Base-by-base conservation (phyloP, 2,797 vertebrate genomes). In the Myotis planiceps region DNA sequence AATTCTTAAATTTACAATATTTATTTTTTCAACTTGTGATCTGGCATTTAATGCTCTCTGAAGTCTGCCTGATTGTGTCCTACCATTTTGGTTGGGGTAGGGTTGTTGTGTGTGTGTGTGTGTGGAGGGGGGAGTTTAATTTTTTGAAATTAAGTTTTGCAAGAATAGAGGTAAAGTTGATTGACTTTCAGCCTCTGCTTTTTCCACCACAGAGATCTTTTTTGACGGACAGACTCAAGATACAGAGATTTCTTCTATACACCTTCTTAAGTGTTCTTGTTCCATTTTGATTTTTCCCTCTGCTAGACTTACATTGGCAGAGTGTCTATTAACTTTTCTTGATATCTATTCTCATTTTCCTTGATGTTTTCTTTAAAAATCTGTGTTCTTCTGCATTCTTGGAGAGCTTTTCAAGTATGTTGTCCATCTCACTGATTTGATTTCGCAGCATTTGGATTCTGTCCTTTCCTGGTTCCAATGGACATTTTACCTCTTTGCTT, bases 401-500 rank as follows among this genome's bases (percentile, higher is more conserved):
- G 53, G 60, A 68, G 66, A 91, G 80, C 16, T 72, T 49, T 91
- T 65, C 16, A 45, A 72, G 32, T 29, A 34, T 74, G n/a, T 45
- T 16, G 21, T 69, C n/a, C 49, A 3, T 5, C 1, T 45, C 12
- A 21, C 13, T 23, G 45, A 34, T 69, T 27, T 65, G 55, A 53
- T 88, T 88, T 84, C 90, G 80, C 76, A 65, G 55, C 23, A 3
- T 78, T 71, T 80, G 69, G 69, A 53, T 45, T 85, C 53, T 75
- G 39, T 71, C 71, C 42, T 78, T 80, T 75, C 12, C 45, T 80
- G 60, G 53, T 76, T 92, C 84, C 49, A 5, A 0, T 32, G 53
- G 42, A 68, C 92, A 58, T 69, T 96, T 53, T 82, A 51, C 74
- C 83, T 88, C 72, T 76, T 75, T 80, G 39, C 76, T 45, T 47